Base-by-base conservation (phyloP, 2,113 vertebrate genomes). In the Epinephelus moara region DNA sequence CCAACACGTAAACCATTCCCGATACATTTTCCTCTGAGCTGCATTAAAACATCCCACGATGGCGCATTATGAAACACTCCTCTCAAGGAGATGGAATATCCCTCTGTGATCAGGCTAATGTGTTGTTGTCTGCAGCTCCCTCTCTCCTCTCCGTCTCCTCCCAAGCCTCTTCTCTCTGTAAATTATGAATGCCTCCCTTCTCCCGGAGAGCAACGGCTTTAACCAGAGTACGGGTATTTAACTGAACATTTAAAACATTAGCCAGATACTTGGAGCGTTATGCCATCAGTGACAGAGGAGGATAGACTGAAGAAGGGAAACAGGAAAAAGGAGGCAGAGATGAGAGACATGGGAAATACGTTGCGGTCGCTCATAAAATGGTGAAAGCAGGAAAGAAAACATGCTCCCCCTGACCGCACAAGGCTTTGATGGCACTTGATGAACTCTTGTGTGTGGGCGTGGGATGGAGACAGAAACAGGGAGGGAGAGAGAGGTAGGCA, bases 371-470 rank as follows among this genome's bases (percentile, higher is more conserved):
- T 86, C 83, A 72, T 85, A 87, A 90, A 89, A 85, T 27, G 73
- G 84, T 80, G 79, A 87, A 90, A 84, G 83, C 69, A 67, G 85
- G 80, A 88, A 91, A 67, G 86, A 86, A 91, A 92, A 88, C 89
- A 91, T 81, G 84, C 84, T 87, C 64, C 71, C 19, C 49, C 49
- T 74, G 80, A 91, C 81, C 70, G 60, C 88, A 82, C 59, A 21
- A 57, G n/a, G 71, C 79, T 91, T 90, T 88, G 82, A 91, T 86
- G 85, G 82, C 77, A 84, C 83, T 81, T 85, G 79, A 91, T 91
- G 86, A 92, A 84, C 82, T 89, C 82, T 81, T 53, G 69, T 79
- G 84, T 69, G 89, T 78, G 68, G 75, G 81, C 47, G 82, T 81
- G 70, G 84, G 84, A 47, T 19, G 60, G 80, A 85, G 87, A 88